Conservation (phyloP, 2,888 invertebrate genomes). For the Panzeria rudis region DNA sequence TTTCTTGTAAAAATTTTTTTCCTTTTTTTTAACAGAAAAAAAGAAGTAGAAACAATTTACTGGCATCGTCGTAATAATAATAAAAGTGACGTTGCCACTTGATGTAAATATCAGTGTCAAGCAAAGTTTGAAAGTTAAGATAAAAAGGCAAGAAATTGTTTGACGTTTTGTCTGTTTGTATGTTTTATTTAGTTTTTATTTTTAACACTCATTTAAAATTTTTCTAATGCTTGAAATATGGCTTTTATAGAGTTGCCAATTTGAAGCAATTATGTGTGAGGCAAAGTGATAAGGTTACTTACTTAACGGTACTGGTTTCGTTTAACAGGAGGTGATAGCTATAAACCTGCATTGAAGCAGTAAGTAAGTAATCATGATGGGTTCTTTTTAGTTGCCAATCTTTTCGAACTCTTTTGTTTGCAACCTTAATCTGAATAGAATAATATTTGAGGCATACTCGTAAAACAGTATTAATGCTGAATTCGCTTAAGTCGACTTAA, state of each 20-base stretch:
- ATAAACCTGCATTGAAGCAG: too few species aligned
- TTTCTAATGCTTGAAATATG: neutral
- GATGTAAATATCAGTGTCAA: constrained; percentile 70
- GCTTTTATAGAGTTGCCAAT: constrained; percentile 38
- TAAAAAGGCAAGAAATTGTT: neutral
- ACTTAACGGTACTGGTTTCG: neutral
- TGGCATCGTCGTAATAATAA: constrained; percentile 45
- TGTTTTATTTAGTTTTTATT: neutral
- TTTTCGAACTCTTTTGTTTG: too few species aligned
- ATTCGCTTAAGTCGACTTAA: too few species aligned
- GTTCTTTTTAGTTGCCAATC: too few species aligned
- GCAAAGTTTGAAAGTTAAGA: constrained; percentile 57
- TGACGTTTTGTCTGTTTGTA: constrained; percentile 18
- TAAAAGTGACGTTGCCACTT: constrained; percentile 69
- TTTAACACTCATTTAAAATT: neutral
- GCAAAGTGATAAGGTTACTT: neutral
- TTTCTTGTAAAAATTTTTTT: neutral
- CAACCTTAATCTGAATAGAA: too few species aligned
- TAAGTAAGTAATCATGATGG: too few species aligned
- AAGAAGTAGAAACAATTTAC: neutral
- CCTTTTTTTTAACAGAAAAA: neutral
- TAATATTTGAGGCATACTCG: too few species aligned
- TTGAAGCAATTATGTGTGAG: constrained; percentile 10
- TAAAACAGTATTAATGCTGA: too few species aligned
- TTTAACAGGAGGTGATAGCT: too few species aligned